Percentiles rank a stretch among this genome's conserved stretches.
Evolutionary conservation across 2,797 vertebrate species (phyloP).

Genomic region (Fratercula arctica): DNA sequence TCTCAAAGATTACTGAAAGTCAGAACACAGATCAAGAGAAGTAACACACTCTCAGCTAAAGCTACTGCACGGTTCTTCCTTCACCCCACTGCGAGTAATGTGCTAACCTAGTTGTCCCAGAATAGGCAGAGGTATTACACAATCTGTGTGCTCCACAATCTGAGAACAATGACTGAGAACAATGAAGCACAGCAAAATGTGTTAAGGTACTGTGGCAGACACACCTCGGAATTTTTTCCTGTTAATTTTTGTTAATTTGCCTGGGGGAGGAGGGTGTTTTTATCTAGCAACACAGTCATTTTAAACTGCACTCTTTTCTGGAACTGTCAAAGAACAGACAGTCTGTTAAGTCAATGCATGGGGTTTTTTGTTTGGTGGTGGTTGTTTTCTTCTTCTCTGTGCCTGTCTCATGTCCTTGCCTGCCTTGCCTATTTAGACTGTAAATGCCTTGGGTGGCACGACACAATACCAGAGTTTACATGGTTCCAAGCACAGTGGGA

Average conservation of each 20-base stretch:
- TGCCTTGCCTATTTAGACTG: not conserved
- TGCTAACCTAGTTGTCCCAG: slow-evolving; percentile 48
- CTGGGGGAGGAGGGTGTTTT: not conserved
- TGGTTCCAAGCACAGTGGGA: not conserved
- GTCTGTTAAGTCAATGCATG: not conserved
- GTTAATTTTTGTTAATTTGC: slow-evolving; percentile 44
- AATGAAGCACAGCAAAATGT: not conserved
- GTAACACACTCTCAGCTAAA: slow-evolving; percentile 7
- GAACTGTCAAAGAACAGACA: slow-evolving; percentile 12
- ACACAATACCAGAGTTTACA: not conserved
- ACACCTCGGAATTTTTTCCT: slow-evolving; percentile 29
- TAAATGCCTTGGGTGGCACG: not conserved
- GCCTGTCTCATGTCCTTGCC: not conserved
- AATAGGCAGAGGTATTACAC: slow-evolving; percentile 28
- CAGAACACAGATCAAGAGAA: slow-evolving; percentile 31
- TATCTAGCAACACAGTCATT: slow-evolving; percentile 32
- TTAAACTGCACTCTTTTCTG: not conserved
- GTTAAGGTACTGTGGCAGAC: slow-evolving; percentile 30
- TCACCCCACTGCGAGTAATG: not conserved
- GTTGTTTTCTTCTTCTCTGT: not conserved
- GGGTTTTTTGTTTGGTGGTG: not conserved
- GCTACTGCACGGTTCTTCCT: not conserved
- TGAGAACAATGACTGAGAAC: slow-evolving; percentile 44
- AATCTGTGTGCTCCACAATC: not conserved
- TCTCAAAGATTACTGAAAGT: slow-evolving; percentile 49